A percentile compares a stretch with the other conserved stretches of the same genome.
These are phyloP conservation scores for Coenonympha arcania DNA, from an alignment of 2,888 invertebrate genomes.

Conservation along the genomic window DNA sequence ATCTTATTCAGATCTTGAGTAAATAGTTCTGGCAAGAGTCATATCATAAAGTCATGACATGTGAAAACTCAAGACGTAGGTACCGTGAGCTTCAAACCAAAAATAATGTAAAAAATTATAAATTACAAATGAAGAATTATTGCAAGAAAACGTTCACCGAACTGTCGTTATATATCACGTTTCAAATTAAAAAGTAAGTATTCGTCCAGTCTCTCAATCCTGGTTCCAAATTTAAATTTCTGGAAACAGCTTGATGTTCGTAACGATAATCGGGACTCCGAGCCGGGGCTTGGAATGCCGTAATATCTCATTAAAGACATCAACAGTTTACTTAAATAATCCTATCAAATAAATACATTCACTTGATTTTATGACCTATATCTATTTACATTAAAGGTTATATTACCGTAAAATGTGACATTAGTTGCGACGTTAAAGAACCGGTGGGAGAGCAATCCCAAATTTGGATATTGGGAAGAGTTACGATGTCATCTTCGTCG, in stretches of 20 bases:
- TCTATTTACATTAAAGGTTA: slow-evolving; percentile 18
- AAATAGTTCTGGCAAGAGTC: slow-evolving; percentile 3
- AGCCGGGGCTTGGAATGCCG: slow-evolving; percentile 57
- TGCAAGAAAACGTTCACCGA: slow-evolving; percentile 38
- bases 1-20: neutral
- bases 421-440: slow-evolving; percentile 23
- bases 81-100: slow-evolving; percentile 11
- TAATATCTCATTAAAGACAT: slow-evolving; percentile 66
- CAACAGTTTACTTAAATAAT: slow-evolving; percentile 42
- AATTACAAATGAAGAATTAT: slow-evolving; percentile 18
- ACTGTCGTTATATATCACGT: slow-evolving; percentile 51
- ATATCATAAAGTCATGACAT: too few species aligned
- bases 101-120: slow-evolving; percentile 17
- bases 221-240: slow-evolving; percentile 67
- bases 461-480: slow-evolving; percentile 61
- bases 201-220: slow-evolving; percentile 61
- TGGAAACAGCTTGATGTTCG: slow-evolving; percentile 66
- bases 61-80: too few species aligned
- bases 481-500: slow-evolving; percentile 64
- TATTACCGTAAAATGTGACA: slow-evolving; percentile 17
- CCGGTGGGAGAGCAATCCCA: slow-evolving; percentile 45
- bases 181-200: slow-evolving; percentile 60
- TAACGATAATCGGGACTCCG: slow-evolving; percentile 59
- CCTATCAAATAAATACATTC: slow-evolving; percentile 37
- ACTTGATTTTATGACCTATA: slow-evolving; percentile 43